These are phyloP conservation scores for rat (Rattus norvegicus) DNA, from an alignment of 2,113 vertebrate species.

Conservation along the genomic window DNA sequence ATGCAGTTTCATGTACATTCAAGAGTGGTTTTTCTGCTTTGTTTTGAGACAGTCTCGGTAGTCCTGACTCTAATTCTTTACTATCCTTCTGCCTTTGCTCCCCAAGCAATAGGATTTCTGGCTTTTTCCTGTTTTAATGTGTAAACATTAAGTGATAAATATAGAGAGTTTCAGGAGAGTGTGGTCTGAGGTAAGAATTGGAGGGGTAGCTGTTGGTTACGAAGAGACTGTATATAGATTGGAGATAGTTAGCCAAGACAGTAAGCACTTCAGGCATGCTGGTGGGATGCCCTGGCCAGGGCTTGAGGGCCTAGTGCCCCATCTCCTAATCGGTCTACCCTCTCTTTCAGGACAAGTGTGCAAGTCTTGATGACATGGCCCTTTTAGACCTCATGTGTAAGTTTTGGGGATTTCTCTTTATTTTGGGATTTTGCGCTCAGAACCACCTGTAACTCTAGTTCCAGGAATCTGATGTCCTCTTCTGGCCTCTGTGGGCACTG, in stretches of 20 bases:
- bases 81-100: neutral
- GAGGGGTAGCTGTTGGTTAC: neutral
- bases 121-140: neutral
- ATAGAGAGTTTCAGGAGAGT: neutral
- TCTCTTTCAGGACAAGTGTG: constrained; percentile 87
- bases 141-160: neutral
- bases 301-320: neutral
- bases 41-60: neutral
- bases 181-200: neutral
- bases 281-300: neutral
- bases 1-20: neutral
- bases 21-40: neutral
- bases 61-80: neutral
- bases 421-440: neutral
- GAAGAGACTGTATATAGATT: neutral
- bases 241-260: neutral
- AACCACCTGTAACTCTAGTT: neutral
- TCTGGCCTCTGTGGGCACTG: neutral
- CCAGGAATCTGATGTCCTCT: neutral
- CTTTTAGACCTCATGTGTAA: constrained; percentile 94
- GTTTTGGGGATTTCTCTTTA: constrained; percentile 75
- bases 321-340: neutral
- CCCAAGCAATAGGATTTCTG: neutral
- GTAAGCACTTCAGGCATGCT: too few relatives aligned
- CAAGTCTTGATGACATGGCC: constrained; percentile 87